Evolutionary conservation across 2,113 vertebrate species (phyloP), one percentile per base, ranked within the genome.

Genomic region (Xerus inauris): DNA sequence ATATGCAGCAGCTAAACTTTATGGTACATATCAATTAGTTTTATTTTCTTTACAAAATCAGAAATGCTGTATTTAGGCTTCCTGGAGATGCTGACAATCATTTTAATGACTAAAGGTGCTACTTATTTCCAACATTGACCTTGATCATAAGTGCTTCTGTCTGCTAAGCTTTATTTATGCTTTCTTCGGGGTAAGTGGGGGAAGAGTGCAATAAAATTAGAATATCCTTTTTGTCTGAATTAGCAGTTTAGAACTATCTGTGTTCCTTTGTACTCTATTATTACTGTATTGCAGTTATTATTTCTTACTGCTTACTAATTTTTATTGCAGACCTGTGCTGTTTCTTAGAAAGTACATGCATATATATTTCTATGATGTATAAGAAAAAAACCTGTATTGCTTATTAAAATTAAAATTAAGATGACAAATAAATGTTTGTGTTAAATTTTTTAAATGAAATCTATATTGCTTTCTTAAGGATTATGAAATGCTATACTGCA

Each of bases 101-200:
- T 92, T 97, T 98, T 94, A 94, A 97, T 98, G 97, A 97, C 87
- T 95, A 95, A 98, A 98, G 98, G 98, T 98, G 98, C 98, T 98
- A 98, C 96, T 98, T 97, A 95, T 97, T 96, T 98, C 97, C 96
- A 98, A 93, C 89, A 94, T 92, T 96, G 96, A 95, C 75, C 65
- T 96, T 97, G 92, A 97, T 97, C 91, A 88, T 95, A 97, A 97
- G 67, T 76, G 94, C 84, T 89, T 93, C 69, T 97, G 49, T 98
- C 32, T 97, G 84, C 93, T 93, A 8, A 96, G 30, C 2, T 97
- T 93, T 94, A 54, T 87, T 90, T 81, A 35, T 42, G 82, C 40
- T 88, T 62, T 80, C 84, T 73, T 8, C 13, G 42, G 42, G 16
- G 38, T 17, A 6, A 4, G 10, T 19, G 11, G 45, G 45, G 8